These are phyloP conservation scores for Altica lythri DNA, from an alignment of 2,888 invertebrate genomes.

Conservation along the genomic window DNA sequence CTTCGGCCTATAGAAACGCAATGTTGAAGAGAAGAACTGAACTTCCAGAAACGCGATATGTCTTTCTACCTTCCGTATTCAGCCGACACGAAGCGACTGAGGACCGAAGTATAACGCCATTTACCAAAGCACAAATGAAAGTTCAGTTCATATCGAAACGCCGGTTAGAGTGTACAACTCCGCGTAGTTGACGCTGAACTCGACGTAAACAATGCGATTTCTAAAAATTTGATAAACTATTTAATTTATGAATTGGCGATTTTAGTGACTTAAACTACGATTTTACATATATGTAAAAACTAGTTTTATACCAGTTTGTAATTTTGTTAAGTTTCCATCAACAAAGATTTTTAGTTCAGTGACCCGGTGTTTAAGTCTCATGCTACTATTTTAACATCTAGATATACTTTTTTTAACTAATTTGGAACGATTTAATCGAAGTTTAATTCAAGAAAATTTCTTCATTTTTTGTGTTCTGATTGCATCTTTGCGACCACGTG, in stretches of 20 bases:
- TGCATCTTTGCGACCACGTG: constrained; percentile 44
- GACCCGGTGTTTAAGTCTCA: constrained; percentile 12
- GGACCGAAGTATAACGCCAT: constrained; percentile 40
- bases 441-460: constrained; percentile 22
- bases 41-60: constrained; percentile 22
- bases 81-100: constrained; percentile 30
- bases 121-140: constrained; percentile 39
- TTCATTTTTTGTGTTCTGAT: constrained; percentile 26
- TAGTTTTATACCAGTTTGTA: constrained; percentile 9
- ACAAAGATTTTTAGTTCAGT: constrained; percentile 15
- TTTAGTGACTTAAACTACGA: not conserved
- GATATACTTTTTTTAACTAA: not conserved
- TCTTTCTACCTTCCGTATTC: constrained; percentile 28
- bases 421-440: constrained; percentile 1
- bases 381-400: not conserved
- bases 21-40: too few species aligned
- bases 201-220: constrained; percentile 45
- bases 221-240: constrained; percentile 11
- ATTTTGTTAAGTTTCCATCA: constrained; percentile 15
- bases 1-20: constrained; percentile 26
- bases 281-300: constrained; percentile 15
- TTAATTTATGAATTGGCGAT: too few species aligned
- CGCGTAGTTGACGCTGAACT: constrained; percentile 20
- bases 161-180: constrained; percentile 21
- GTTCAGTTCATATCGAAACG: constrained; percentile 42